A percentile compares a stretch with the other conserved stretches of the same genome.
Evolutionary conservation across 2,797 vertebrate genomes (phyloP).

Genomic region (Ctenochaetus hawaiiensis): DNA sequence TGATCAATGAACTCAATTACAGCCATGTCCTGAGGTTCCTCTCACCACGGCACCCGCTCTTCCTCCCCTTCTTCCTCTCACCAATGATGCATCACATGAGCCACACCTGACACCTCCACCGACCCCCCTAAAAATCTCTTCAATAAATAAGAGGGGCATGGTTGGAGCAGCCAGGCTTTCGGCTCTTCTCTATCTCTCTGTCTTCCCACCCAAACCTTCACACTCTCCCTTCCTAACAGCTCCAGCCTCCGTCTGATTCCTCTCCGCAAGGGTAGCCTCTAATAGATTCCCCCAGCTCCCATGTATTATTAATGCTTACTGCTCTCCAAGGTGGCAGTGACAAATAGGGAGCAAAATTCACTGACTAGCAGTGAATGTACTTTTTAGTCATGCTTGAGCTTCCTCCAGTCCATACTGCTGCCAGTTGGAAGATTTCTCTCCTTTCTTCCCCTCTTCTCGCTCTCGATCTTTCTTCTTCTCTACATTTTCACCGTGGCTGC

Average conservation of each 20-base stretch:
- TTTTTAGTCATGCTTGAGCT: slow-evolving; percentile 99
- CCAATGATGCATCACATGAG: slow-evolving; percentile 84
- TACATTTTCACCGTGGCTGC: slow-evolving; percentile 44
- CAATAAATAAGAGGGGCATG: slow-evolving; percentile 84
- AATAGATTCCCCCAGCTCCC: slow-evolving; percentile 95
- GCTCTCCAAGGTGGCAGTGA: slow-evolving; percentile 98
- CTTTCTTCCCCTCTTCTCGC: slow-evolving; percentile 55
- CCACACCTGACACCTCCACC: slow-evolving; percentile 83
- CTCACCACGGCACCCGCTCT: slow-evolving; percentile 57
- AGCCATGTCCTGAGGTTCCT: slow-evolving; percentile 84
- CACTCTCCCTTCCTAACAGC: slow-evolving; percentile 73
- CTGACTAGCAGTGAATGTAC: slow-evolving; percentile 97
- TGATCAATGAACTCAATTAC: slow-evolving; percentile 97
- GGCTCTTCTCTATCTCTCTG: slow-evolving; percentile 43
- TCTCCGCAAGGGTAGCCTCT: slow-evolving; percentile 95
- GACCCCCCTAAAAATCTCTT: slow-evolving; percentile 76
- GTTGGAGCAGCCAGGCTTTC: slow-evolving; percentile 61
- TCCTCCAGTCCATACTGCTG: slow-evolving; percentile 92
- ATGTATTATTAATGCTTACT: slow-evolving; percentile 99
- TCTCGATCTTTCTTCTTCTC: slow-evolving; percentile 52
- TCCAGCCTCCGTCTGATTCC: slow-evolving; percentile 90
- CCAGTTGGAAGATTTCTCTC: slow-evolving; percentile 88
- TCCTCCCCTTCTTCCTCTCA: slow-evolving; percentile 47
- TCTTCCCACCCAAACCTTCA: slow-evolving; percentile 44
- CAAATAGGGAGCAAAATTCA: slow-evolving; percentile 98